Evolutionary conservation across 2,888 invertebrate species (phyloP).

Genomic region (Heliconius erato): DNA sequence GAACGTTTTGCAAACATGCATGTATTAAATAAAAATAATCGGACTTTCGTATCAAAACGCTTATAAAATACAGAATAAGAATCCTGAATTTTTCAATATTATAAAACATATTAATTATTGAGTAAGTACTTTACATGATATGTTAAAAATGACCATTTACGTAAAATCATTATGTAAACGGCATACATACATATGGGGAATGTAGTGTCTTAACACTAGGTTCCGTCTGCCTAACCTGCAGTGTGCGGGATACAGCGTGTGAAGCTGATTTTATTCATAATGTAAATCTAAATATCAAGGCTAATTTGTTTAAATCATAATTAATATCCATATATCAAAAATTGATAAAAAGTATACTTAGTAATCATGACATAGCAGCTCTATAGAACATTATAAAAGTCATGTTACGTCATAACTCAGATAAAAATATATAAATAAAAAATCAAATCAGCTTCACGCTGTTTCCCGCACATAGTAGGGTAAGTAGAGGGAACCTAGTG

Average conservation of each 20-base stretch:
- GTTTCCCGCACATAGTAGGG: no score
- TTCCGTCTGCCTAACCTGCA: no score
- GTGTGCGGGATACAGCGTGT: no score
- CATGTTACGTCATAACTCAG: not conserved
- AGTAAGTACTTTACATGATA: not conserved
- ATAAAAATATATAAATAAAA: not conserved
- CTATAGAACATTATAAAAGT: not conserved
- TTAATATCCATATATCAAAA: constrained; percentile 1
- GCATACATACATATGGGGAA: no score
- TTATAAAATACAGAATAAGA: no score
- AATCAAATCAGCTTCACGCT: no score
- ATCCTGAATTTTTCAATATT: no score
- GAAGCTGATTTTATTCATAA: no score
- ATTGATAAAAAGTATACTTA: not conserved
- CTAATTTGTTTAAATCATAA: not conserved
- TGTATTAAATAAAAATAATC: no score
- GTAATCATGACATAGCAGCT: not conserved
- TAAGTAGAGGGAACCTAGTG: no score
- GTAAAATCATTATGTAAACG: not conserved
- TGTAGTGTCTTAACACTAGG: no score
- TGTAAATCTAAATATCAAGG: not conserved
- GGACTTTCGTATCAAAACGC: no score
- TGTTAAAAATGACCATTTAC: not conserved
- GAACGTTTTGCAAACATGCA: not conserved
- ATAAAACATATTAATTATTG: not conserved